Percentiles rank a stretch among this genome's conserved stretches.
phyloP scores from a whole-genome alignment of 2,888 invertebrate species.

The Parochlus steinenii region DNA sequence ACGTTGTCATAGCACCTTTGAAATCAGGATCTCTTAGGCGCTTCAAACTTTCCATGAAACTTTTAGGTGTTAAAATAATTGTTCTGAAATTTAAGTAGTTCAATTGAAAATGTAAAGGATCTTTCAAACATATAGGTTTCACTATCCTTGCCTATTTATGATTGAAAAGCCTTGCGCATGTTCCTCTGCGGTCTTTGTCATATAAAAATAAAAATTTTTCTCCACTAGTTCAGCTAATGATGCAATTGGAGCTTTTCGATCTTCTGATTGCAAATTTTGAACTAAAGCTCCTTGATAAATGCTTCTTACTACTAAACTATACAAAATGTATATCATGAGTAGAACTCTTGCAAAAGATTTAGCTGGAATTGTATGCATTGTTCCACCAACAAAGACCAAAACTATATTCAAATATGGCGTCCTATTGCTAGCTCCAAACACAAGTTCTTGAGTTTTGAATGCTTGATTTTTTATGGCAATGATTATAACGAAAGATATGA shows the following conservation, averaged over 20 bases:
- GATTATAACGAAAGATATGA: background rate
- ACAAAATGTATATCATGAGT: conserved; percentile 7
- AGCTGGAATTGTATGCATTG: background rate
- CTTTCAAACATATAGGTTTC: no score
- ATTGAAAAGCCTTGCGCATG: conserved; percentile 7
- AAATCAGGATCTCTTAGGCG: background rate
- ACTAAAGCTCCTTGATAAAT: conserved; percentile 7
- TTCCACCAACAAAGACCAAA: conserved; percentile 6
- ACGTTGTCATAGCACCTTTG: background rate
- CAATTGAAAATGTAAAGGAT: background rate
- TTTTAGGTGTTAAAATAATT: conserved; percentile 1
- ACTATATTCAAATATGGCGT: conserved; percentile 4
- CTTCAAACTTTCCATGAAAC: background rate
- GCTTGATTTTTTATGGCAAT: conserved; percentile 3
- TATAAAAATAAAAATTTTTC: conserved; percentile 1
- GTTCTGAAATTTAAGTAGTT: background rate
- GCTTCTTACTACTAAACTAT: conserved; percentile 5
- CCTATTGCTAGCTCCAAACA: conserved; percentile 6
- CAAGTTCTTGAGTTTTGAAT: background rate
- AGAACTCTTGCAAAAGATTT: conserved; percentile 5
- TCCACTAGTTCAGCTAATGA: conserved; percentile 6
- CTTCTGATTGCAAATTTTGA: conserved; percentile 8
- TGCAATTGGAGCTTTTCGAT: background rate
- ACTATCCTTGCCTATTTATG: no score
- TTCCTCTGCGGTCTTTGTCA: conserved; percentile 1